Conservation (phyloP, 2,888 invertebrate genomes). For the Odontothrips loti region DNA sequence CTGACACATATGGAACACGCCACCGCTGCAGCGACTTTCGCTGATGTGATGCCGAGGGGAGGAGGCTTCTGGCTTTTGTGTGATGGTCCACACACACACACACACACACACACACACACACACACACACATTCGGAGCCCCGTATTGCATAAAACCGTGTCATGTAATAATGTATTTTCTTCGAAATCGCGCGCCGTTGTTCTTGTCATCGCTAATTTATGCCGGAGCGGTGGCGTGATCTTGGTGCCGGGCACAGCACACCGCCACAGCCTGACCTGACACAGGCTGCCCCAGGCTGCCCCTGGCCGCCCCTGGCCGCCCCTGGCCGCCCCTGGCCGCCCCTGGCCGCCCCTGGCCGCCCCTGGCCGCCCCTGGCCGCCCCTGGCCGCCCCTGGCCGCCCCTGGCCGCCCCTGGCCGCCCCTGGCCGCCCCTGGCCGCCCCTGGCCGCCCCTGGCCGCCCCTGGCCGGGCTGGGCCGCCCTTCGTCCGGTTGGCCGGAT, state of each 20-base stretch:
- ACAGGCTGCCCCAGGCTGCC: no score
- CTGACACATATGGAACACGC: not conserved
- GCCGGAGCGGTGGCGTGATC: not conserved
- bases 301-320: no score
- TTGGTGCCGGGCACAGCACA: not conserved
- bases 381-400: no score
- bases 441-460: no score
- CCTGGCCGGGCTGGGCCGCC: not conserved
- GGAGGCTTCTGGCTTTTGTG: not conserved
- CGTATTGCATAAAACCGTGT: constrained; percentile 1
- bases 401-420: no score
- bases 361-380: no score
- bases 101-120: no score
- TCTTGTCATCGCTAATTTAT: not conserved
- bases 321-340: no score
- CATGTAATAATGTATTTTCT: not conserved
- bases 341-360: no score
- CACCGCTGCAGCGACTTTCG: constrained; percentile 1
- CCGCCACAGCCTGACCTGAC: not conserved
- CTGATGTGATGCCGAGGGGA: not conserved
- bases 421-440: no score
- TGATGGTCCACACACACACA: not conserved
- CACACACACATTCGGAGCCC: no score
- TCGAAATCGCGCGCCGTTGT: not conserved
- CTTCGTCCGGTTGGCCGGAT: not conserved